Conservation (phyloP, 2,113 vertebrate genomes). For the Crotalus viridis region DNA sequence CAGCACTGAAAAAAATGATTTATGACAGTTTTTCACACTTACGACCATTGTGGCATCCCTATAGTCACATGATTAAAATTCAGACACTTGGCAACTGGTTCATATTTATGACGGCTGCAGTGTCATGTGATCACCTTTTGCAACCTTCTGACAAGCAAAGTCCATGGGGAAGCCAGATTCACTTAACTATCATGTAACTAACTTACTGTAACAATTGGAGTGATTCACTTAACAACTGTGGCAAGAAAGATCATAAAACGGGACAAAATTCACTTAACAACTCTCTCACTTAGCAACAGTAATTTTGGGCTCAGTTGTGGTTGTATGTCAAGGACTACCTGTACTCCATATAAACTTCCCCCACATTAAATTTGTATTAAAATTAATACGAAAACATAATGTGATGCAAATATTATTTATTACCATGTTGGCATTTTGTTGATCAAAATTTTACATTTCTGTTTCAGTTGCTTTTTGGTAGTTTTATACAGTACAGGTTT, state of each 20-base stretch:
- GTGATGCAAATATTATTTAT: neutral
- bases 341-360: neutral
- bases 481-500: neutral
- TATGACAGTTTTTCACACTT: neutral
- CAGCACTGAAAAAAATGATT: neutral
- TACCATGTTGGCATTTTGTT: neutral
- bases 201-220: neutral
- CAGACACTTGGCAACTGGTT: neutral
- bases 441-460: neutral
- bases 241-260: neutral
- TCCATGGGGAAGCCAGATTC: neutral
- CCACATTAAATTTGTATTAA: neutral
- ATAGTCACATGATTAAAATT: neutral
- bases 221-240: neutral
- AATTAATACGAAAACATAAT: neutral
- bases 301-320: neutral
- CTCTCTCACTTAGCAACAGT: neutral
- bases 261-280: neutral
- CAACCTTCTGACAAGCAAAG: neutral
- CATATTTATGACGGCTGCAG: neutral
- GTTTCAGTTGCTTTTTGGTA: neutral
- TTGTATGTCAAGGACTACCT: neutral
- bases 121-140: neutral
- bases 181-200: neutral
- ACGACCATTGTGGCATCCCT: neutral